Evolutionary conservation across 2,888 invertebrate genomes (phyloP), one percentile per base, ranked within the genome.

Genomic region (Tetrapedia diversipes): DNA sequence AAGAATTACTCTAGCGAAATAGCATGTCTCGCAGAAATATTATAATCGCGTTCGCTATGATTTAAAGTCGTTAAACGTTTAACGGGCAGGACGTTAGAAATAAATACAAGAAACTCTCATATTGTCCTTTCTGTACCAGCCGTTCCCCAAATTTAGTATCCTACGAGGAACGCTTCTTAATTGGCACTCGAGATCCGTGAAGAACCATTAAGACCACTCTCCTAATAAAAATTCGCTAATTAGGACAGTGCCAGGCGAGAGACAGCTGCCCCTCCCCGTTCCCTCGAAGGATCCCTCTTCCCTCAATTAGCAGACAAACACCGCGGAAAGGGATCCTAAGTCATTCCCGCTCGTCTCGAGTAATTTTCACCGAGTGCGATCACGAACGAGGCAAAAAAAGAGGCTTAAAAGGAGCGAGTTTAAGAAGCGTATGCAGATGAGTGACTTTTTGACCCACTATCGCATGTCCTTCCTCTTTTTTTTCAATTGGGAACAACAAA

Each of bases 301-400:
- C 59, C 41, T 59, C 29, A 43, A 43, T 43, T 59, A 43, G 29
- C 59, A 22, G 43, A 43, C 29, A 43, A 59, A 59, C 29, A 11
- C 19, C 19, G 14, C 43, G 27, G 8, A 16, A 24, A 16, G 56
- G 24, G 16, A 56, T 37, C 37, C 22, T 39, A 24, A 37, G 16
- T 7, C 24, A 14, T 16, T 16, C 10, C 6, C 7, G 16, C 16
- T 41, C 39, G 1, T 7, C 16, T n/a, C n/a, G n/a, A n/a, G n/a
- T n/a, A n/a, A n/a, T n/a, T n/a, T n/a, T n/a, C n/a, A n/a, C n/a
- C n/a, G n/a, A n/a, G n/a, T n/a, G n/a, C n/a, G n/a, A n/a, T n/a
- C n/a, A n/a, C n/a, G n/a, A n/a, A n/a, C 7, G 6, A 43, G 39
- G n/a, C n/a, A 39, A 24, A 39, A 24, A 56, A n/a, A n/a, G n/a